Evolutionary conservation across 2,888 invertebrate genomes (phyloP), one percentile per base, ranked within the genome.

Genomic region (Pristionchus maxplancki): DNA sequence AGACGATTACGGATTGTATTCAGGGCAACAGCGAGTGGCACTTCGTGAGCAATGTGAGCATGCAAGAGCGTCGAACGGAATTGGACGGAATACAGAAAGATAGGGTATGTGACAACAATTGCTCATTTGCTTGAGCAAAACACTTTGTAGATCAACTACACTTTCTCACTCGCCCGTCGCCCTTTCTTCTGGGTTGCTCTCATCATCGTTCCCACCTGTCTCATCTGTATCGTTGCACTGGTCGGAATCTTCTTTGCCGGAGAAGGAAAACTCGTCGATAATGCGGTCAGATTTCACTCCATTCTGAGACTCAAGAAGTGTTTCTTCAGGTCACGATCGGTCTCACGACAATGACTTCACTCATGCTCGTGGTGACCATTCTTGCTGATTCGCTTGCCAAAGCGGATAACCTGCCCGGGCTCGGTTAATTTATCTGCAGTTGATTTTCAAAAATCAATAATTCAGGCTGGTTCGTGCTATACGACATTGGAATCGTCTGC

Each of bases 111-210:
- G n/a, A n/a, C n/a, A n/a, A 64, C 31, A 0, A 0, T n/a, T n/a
- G n/a, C 5, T 6, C 20, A 9, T 3, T 8, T 6, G 6, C 53
- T n/a, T n/a, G 53, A 15, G 6, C 0, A 53, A 6, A 9, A 13
- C 48, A 13, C 48, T n/a, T 20, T 20, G 8, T 17, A 64, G 64
- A 34, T 64, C 9, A 17, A 31, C 2, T 64, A 34, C 40, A 11
- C 11, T 1, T 74, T 74, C 40, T 37, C 71, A 0, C 71, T 74
- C 71, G 48, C 44, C 34, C 78, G 78, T 48, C n/a, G 44, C 11
- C 37, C 78, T 1, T 44, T 78, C 78, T 78, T 78, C 78, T 78
- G 78, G 78, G 44, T 78, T 40, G 20, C n/a, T 13, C 78, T 78
- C 48, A 48, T 78, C 78, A 44, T 78, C 28, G 78, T 78, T 6